Evolutionary conservation across 2,797 vertebrate species (phyloP).

Genomic region (Carduelis carduelis): DNA sequence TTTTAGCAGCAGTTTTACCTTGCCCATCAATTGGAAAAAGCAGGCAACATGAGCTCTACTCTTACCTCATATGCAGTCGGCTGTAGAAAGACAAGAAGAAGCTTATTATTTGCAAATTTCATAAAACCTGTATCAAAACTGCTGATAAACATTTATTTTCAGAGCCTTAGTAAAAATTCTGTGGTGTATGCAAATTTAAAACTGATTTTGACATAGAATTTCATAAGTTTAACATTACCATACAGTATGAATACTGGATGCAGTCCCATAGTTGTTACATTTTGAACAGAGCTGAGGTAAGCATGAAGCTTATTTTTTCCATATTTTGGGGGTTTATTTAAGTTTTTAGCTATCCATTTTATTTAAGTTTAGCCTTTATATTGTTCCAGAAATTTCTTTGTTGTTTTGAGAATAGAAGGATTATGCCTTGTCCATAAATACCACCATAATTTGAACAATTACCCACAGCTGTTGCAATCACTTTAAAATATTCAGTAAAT

Average conservation of each 20-base stretch:
- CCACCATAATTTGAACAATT: neutral
- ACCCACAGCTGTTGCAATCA: neutral
- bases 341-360: neutral
- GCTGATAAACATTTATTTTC: neutral
- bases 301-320: neutral
- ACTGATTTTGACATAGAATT: neutral
- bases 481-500: neutral
- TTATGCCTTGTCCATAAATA: neutral
- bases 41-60: neutral
- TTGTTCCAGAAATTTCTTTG: neutral
- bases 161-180: neutral
- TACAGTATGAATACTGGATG: neutral
- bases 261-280: accelerated
- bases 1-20: neutral
- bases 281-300: neutral
- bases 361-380: neutral
- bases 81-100: neutral
- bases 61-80: accelerated
- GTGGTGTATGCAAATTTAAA: neutral
- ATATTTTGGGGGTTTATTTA: neutral
- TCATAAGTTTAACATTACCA: neutral
- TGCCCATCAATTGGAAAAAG: neutral
- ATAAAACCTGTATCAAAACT: neutral
- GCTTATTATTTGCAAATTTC: neutral
- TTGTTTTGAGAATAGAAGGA: neutral